Percentiles rank a stretch among this genome's conserved stretches.
Conservation (phyloP, 2,888 invertebrate genomes). For the Polyploca ridens region DNA sequence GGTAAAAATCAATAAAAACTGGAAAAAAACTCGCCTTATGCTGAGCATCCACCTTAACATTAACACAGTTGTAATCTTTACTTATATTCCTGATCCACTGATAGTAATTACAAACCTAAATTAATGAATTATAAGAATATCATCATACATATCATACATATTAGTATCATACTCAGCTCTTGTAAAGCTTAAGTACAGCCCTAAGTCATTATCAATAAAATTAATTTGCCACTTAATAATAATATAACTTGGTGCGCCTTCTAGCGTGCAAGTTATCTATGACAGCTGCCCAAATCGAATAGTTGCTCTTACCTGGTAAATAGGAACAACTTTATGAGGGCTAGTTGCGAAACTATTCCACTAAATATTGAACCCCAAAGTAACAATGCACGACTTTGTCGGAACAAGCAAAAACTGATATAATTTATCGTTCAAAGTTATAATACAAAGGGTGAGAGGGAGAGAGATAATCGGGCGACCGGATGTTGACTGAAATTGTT, state of each 20-base stretch:
- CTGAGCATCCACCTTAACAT: too few relatives aligned
- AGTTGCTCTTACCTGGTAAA: constrained; percentile 37
- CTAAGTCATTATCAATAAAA: neutral
- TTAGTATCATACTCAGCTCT: neutral
- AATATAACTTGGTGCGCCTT: constrained; percentile 22
- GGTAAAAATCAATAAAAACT: too few relatives aligned
- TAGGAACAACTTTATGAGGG: constrained; percentile 53
- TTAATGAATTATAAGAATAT: too few relatives aligned
- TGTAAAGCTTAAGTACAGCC: neutral
- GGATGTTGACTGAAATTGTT: constrained; percentile 21
- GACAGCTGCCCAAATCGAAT: constrained; percentile 22
- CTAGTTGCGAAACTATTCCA: constrained; percentile 65
- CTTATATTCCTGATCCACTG: too few relatives aligned
- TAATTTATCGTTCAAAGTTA: constrained; percentile 60
- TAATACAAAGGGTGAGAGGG: constrained; percentile 30
- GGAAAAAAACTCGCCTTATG: too few relatives aligned
- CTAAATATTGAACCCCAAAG: constrained; percentile 60
- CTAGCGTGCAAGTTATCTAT: constrained; percentile 27
- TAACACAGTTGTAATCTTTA: too few relatives aligned
- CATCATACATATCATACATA: too few relatives aligned
- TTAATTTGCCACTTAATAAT: constrained; percentile 19
- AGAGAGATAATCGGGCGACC: constrained; percentile 19
- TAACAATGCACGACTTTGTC: constrained; percentile 61
- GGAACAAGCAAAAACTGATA: constrained; percentile 59
- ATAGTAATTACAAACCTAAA: too few relatives aligned